Conservation (phyloP, 2,113 vertebrate genomes). For the Uria aalge region DNA sequence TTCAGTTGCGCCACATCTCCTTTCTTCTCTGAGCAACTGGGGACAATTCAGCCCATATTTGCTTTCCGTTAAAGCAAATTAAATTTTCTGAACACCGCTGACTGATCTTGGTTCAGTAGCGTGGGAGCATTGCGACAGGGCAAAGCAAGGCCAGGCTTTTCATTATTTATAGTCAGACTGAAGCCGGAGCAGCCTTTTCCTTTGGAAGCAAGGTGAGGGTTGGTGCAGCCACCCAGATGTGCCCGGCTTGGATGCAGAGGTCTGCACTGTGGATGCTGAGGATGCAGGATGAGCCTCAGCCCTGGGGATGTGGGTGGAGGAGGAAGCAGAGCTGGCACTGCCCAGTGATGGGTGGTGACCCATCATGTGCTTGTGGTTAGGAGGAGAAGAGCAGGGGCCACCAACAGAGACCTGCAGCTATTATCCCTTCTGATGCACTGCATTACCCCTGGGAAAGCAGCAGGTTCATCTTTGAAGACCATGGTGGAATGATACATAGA, state of each 20-base stretch:
- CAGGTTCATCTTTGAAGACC: background rate
- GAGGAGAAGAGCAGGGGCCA: background rate
- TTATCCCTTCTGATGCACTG: too few species aligned
- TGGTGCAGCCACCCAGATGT: background rate
- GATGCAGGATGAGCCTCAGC: background rate
- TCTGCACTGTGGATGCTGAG: background rate
- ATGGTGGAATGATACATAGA: background rate
- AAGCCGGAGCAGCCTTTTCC: background rate
- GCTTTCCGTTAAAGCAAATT: background rate
- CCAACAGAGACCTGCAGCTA: background rate
- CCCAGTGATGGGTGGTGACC: background rate
- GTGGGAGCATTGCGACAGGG: background rate
- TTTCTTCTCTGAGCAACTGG: background rate
- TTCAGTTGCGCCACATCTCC: background rate
- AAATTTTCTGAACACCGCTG: background rate
- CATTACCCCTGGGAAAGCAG: background rate
- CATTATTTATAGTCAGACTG: fast-evolving
- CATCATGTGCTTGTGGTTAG: background rate
- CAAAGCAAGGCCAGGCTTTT: background rate
- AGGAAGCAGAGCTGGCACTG: background rate
- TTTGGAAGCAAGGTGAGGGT: background rate
- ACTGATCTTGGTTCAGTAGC: background rate
- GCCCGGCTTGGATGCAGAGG: background rate
- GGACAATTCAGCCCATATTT: background rate
- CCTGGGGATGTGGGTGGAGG: background rate